Evolutionary conservation across 1,140 invertebrate species (phyloP).

Genomic region (Chlorops oryzae): DNA sequence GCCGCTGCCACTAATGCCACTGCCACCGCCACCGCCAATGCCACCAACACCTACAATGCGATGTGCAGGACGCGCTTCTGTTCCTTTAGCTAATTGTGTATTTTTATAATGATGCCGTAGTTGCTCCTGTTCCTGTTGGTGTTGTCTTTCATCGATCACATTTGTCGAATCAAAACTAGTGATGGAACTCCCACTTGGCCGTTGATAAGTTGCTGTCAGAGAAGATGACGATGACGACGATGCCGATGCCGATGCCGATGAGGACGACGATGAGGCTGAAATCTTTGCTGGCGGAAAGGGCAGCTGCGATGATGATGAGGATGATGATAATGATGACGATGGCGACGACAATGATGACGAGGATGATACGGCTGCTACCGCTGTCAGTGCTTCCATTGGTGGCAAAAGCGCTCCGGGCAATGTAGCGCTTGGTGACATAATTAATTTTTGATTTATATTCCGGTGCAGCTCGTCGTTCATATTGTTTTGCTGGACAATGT

Average conservation of each 20-base stretch:
- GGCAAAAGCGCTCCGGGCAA: conserved; percentile 17
- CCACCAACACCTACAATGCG: conserved; percentile 28
- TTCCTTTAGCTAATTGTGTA: conserved; percentile 37
- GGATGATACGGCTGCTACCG: background rate
- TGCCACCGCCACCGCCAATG: conserved; percentile 13
- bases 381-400: conserved; percentile 7
- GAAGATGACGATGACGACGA: background rate
- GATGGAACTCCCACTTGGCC: conserved; percentile 34
- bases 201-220: background rate
- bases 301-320: conserved; percentile 8
- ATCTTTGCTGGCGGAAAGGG: conserved; percentile 10
- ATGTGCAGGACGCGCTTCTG: conserved; percentile 27
- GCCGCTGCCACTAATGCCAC: too few species aligned
- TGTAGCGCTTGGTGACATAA: conserved; percentile 27
- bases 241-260: conserved; percentile 8
- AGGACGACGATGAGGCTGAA: too few species aligned
- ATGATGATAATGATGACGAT: conserved; percentile 22
- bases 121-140: conserved; percentile 17
- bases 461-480: conserved; percentile 24
- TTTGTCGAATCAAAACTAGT: conserved; percentile 40
- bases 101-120: conserved; percentile 27
- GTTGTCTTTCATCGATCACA: conserved; percentile 32
- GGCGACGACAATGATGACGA: background rate
- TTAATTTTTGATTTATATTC: conserved; percentile 46
- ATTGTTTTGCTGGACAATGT: conserved; percentile 3